Evolutionary conservation across 2,888 invertebrate genomes (phyloP), one percentile per base, ranked within the genome.

Genomic region (Kryphioiulus occultus): DNA sequence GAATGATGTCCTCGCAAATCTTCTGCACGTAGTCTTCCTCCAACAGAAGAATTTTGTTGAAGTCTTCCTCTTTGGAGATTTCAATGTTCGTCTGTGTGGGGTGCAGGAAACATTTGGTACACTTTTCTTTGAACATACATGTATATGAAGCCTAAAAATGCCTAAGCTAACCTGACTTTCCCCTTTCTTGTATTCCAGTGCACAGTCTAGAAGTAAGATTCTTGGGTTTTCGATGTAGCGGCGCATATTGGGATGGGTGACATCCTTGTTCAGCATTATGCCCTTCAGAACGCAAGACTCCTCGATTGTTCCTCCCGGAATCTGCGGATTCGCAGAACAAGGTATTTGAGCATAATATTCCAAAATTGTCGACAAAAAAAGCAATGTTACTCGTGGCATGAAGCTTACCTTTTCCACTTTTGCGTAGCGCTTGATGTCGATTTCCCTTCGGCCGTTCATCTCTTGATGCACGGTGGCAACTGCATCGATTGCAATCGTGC

Each of bases 221-320:
- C 98, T 94, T 0, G 99, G 99, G 92, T 99, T 98, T 92, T 98
- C 96, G 90, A 99, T 98, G 90, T 94, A 95, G 84, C 99, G 92
- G 90, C 94, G 94, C 99, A 99, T 99, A 93, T 99, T 99, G 0
- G 98, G 95, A 92, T 99, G 99, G 0, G 98, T 98, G 0, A 99
- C 98, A 92, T 99, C 99, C 93, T 99, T 99, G 93, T 99, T 99
- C 88, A 99, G 92, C 97, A 99, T 99, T 19, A 99, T 96, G 78
- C 99, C 99, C 90, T 94, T 95, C 53, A 99, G 93, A 10, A 99
- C 98, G 89, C 94, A 93, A 0, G 98, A 99, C 90, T 99, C 99
- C 91, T 99, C 99, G 88, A 99, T 96, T 0, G 96, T 94, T 15
- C 98, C 99, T 35, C 99, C 99, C 0, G 99, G 99, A 90, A 99